These are phyloP conservation scores for Amphiprion clarkii DNA, from an alignment of 2,797 vertebrate species.

Conservation along the genomic window DNA sequence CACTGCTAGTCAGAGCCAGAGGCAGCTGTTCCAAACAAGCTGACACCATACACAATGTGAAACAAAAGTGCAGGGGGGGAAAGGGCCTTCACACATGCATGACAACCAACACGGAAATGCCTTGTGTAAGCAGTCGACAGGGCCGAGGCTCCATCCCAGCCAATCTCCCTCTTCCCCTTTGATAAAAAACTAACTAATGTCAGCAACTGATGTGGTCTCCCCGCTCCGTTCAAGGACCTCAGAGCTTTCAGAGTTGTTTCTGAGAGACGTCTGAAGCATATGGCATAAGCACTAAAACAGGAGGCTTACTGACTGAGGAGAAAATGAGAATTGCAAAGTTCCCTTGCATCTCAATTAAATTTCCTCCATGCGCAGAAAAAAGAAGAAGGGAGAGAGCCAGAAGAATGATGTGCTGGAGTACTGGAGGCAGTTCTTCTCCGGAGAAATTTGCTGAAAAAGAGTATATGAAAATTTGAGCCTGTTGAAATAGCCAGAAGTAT, in stretches of 20 bases:
- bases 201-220: conserved; percentile 72
- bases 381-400: not conserved
- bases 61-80: conserved; percentile 53
- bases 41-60: conserved; percentile 63
- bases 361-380: conserved; percentile 3
- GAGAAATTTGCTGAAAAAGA: conserved; percentile 51
- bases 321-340: conserved; percentile 51
- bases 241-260: conserved; percentile 55
- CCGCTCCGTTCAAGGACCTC: conserved; percentile 44
- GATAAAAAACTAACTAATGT: conserved; percentile 71
- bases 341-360: conserved; percentile 46
- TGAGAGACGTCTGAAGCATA: conserved; percentile 62
- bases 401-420: conserved; percentile 32
- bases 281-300: conserved; percentile 52
- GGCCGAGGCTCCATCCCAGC: conserved; percentile 54
- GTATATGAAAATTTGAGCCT: conserved; percentile 42
- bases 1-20: conserved; percentile 57
- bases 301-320: conserved; percentile 45
- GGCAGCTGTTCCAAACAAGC: conserved; percentile 74
- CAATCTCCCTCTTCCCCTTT: conserved; percentile 42
- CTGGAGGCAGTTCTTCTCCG: conserved; percentile 36
- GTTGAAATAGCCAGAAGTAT: conserved; percentile 47
- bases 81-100: conserved; percentile 60
- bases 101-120: conserved; percentile 75
- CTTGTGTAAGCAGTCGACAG: conserved; percentile 70